Base-by-base conservation (phyloP, 1,140 invertebrate species). In the Drosophila ogumai region DNA sequence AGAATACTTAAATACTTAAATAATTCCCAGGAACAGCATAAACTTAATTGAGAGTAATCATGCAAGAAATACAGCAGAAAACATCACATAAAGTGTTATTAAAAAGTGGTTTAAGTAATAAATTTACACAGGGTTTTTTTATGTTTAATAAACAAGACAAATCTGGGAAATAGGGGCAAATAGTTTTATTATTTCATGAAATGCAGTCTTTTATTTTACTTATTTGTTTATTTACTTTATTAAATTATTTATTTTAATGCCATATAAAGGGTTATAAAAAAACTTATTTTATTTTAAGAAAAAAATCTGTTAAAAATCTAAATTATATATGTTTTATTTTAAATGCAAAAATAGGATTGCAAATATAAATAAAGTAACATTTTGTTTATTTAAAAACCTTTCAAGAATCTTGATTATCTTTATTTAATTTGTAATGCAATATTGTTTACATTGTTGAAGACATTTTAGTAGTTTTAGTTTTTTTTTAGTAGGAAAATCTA, bases 1-100 rank as follows among this genome's bases (percentile, higher is more conserved):
- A 63, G 28, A 63, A 49, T 63, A 34, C 25, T 49, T 34, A 36
- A 63, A 49, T 63, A 34, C 25, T 49, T 34, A 36, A 32, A 6
- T 40, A 34, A 64, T 50, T 68, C 57, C 36, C 34, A 54, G 19
- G 36, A 50, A 63, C 43, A 31, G 10, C 7, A 19, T 38, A 31
- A 49, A 22, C n/a, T 38, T 63, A 17, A 61, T 61, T 46, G 22
- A 7, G 12, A 31, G 25, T 55, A 19, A 25, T 38, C 25, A 28
- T 36, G 17, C 0, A 28, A 15, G 12, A 13, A 32, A 7, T 54
- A 22, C 4, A 22, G 12, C 1, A 19, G 13, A 36, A 17, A 31
- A 15, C 3, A 54, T 15, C 2, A 12, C 3, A 52, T 17, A 64
- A 64, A 64, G 6, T 31, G 10, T 8, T 41, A 17, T 10, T 19